Conservation (phyloP, 2,113 vertebrate genomes). For the Orthonyx spaldingii region DNA sequence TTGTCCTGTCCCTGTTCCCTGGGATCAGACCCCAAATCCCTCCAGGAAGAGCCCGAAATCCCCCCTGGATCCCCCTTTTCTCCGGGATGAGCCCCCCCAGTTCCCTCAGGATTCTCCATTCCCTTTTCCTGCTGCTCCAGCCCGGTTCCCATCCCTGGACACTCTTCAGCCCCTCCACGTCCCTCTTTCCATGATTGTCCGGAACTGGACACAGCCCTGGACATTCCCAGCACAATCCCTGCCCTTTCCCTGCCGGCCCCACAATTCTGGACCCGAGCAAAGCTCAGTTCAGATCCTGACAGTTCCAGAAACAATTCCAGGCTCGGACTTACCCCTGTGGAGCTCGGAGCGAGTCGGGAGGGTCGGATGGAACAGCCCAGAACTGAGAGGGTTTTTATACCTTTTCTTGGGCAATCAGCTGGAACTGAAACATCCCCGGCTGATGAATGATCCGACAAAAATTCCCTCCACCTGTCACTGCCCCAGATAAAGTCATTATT, state of each 20-base stretch:
- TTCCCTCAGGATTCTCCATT: neutral
- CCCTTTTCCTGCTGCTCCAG: neutral
- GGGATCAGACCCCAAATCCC: too few species aligned
- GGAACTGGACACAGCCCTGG: too few species aligned
- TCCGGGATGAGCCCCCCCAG: neutral
- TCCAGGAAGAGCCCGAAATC: too few species aligned
- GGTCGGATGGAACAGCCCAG: neutral
- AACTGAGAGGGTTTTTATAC: neutral
- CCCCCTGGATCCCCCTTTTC: too few species aligned
- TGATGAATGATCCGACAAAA: neutral
- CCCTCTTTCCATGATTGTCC: neutral
- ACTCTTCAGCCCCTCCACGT: neutral
- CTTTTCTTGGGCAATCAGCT: neutral
- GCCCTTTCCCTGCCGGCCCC: neutral
- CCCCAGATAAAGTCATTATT: neutral
- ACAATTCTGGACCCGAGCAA: accelerated
- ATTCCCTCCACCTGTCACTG: neutral
- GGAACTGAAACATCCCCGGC: neutral
- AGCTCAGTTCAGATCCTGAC: accelerated
- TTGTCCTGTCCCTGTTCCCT: too few species aligned
- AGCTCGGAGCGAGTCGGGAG: neutral
- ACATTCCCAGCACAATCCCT: neutral
- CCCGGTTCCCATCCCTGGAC: neutral
- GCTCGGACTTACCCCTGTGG: neutral
- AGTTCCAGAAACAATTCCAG: neutral